Evolutionary conservation across 2,797 vertebrate species (phyloP).

Genomic region (Danio albolineatus): DNA sequence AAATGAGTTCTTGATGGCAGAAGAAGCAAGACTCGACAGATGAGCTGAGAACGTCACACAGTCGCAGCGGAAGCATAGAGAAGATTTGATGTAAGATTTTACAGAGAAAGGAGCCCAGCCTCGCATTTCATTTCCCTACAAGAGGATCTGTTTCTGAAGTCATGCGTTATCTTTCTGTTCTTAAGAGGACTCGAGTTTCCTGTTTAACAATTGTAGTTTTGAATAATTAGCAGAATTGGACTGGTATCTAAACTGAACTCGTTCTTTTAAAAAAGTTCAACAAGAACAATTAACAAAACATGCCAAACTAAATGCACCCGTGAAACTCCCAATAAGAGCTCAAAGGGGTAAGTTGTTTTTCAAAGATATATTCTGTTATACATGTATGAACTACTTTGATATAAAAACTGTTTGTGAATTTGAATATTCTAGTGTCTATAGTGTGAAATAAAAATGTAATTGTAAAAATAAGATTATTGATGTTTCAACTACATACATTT

Average conservation of each 20-base stretch:
- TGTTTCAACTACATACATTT: neutral
- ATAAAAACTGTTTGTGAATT: neutral
- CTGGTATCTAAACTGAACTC: neutral
- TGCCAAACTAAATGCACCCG: neutral
- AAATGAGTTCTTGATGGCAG: neutral
- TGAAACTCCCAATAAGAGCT: neutral
- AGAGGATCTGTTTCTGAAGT: conserved; percentile 31
- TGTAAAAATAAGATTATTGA: no score
- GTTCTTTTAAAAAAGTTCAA: neutral
- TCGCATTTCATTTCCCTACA: conserved; percentile 57
- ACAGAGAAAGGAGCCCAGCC: conserved; percentile 43
- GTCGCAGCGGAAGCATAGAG: conserved; percentile 57
- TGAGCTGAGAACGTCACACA: conserved; percentile 28
- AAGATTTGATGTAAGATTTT: conserved; percentile 53
- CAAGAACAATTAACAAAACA: neutral
- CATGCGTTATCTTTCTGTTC: neutral
- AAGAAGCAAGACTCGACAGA: neutral
- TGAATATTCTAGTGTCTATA: no score
- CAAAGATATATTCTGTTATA: neutral
- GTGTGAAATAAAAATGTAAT: no score
- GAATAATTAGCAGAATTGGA: conserved; percentile 18
- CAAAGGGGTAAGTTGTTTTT: conserved; percentile 46
- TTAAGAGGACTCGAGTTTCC: conserved; percentile 5
- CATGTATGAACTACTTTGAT: neutral
- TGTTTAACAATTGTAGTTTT: conserved; percentile 14